These are phyloP conservation scores for Thalassaphorura encarpata DNA, from an alignment of 1,140 invertebrate species.

Conservation along the genomic window DNA sequence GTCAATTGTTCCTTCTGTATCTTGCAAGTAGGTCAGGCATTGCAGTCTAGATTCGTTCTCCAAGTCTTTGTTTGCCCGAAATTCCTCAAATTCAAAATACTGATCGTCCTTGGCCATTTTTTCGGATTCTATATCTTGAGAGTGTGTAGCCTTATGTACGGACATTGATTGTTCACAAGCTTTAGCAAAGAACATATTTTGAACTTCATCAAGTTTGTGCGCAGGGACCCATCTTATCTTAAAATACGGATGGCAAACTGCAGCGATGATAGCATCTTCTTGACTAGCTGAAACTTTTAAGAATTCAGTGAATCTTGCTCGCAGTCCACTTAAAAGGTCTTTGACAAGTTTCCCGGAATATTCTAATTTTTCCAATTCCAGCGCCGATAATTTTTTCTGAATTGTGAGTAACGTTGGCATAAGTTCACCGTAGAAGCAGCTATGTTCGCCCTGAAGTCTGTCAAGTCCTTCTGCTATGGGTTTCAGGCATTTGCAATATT, in stretches of 20 bases:
- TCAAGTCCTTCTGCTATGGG: conserved; percentile 11
- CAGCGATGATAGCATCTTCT: conserved; percentile 7
- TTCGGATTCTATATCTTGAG: background rate
- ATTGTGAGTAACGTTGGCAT: conserved; percentile 3
- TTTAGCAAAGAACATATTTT: background rate
- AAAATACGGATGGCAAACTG: conserved; percentile 11
- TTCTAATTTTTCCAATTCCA: background rate
- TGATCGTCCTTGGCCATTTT: background rate
- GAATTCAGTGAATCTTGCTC: background rate
- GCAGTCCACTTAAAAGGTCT: background rate
- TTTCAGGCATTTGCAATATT: background rate
- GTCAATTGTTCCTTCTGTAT: background rate
- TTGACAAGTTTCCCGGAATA: background rate
- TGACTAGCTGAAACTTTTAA: background rate
- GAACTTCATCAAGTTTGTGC: background rate
- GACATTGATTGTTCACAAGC: background rate
- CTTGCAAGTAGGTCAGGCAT: background rate
- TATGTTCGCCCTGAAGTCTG: conserved; percentile 8
- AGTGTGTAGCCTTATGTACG: background rate
- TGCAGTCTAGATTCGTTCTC: background rate
- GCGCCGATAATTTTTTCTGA: background rate
- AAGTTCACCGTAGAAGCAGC: conserved; percentile 6
- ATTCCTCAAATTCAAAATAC: conserved; percentile 3
- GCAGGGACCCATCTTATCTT: conserved; percentile 10
- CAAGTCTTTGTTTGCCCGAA: background rate